Conservation (phyloP, 2,888 invertebrate species). For the Cheiracanthium punctorium region DNA sequence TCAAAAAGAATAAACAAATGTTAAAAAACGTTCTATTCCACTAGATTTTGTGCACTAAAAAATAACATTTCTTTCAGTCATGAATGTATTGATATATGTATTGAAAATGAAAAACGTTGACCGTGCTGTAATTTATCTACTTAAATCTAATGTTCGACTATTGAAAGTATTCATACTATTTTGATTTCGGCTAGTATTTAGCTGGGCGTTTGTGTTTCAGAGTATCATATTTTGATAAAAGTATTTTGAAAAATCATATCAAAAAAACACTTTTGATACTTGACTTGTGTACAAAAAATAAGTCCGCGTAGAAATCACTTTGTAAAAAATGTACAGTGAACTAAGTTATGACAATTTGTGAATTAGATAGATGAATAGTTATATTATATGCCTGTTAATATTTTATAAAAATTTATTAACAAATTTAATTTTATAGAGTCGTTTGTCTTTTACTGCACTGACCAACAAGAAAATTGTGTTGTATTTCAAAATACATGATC, state of each 20-base stretch:
- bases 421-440: constrained; percentile 31
- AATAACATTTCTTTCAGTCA: no score
- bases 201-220: neutral
- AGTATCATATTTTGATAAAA: neutral
- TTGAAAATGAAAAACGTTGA: no score
- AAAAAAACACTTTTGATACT: constrained; percentile 1
- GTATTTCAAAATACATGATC: neutral
- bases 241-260: constrained; percentile 9
- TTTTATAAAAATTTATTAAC: constrained; percentile 63
- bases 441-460: constrained; percentile 28
- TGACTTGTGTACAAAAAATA: constrained; percentile 16
- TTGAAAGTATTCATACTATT: no score
- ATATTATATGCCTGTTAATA: constrained; percentile 57
- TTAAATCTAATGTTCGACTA: no score
- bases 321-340: constrained; percentile 64
- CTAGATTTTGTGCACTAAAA: no score
- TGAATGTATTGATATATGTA: no score
- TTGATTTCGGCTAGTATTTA: no score
- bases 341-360: constrained; percentile 46
- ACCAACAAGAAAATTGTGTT: constrained; percentile 28
- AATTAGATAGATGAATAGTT: constrained; percentile 34
- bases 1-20: no score
- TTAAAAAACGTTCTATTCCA: no score
- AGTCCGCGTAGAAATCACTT: constrained; percentile 24
- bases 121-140: no score